phyloP scores from a whole-genome alignment of 1,140 invertebrate genomes.

The Drosophila sucinea region DNA sequence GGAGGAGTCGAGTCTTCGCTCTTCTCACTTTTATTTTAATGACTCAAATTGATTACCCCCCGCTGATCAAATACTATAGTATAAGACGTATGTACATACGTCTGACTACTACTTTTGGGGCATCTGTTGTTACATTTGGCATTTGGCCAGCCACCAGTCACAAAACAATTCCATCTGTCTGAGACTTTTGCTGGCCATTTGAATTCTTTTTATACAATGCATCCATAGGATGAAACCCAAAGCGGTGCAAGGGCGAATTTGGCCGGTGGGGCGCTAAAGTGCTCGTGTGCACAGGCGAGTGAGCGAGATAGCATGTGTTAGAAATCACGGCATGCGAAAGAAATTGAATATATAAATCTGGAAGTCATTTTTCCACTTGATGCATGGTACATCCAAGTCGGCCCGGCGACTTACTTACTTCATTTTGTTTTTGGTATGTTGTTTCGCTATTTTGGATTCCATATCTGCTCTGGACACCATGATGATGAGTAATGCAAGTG shows the following conservation, averaged over 20 bases:
- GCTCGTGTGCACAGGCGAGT: too few relatives aligned
- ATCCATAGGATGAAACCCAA: too few relatives aligned
- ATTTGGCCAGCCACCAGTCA: conserved; percentile 27
- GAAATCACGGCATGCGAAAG: too few relatives aligned
- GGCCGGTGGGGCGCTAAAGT: too few relatives aligned
- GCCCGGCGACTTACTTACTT: too few relatives aligned
- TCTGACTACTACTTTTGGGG: neutral
- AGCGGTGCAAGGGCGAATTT: too few relatives aligned
- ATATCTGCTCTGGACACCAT: conserved; percentile 9
- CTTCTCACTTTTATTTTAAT: neutral
- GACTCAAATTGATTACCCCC: conserved; percentile 7
- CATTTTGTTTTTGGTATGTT: neutral
- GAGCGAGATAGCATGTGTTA: too few relatives aligned
- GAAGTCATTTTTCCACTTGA: too few relatives aligned
- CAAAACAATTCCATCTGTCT: conserved; percentile 28
- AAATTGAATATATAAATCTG: too few relatives aligned
- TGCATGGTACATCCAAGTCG: too few relatives aligned
- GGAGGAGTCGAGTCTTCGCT: neutral
- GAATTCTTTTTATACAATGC: neutral
- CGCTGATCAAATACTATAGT: conserved; percentile 1
- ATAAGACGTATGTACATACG: neutral
- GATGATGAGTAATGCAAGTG: conserved; percentile 53
- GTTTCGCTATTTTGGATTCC: conserved; percentile 22
- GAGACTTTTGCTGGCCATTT: conserved; percentile 20
- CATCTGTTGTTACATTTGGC: conserved; percentile 47